Conservation (phyloP, 2,113 vertebrate species). For the Marmota flaviventris region DNA sequence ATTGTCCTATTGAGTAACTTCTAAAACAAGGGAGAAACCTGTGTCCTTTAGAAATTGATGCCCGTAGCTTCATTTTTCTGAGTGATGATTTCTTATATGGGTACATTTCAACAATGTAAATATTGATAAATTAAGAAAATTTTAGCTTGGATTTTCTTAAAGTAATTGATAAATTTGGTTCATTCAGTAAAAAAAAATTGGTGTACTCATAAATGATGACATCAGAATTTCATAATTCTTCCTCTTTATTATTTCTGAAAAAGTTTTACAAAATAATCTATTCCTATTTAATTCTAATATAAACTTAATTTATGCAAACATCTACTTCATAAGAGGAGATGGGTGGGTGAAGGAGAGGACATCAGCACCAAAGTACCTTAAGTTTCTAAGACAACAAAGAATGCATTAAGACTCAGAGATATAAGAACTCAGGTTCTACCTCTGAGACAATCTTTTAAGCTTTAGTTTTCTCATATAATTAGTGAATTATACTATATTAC, state of each 20-base stretch:
- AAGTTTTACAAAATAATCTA: neutral
- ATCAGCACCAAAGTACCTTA: neutral
- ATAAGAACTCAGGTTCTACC: neutral
- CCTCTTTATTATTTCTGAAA: conserved; percentile 13
- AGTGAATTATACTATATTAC: neutral
- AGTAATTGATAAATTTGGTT: neutral
- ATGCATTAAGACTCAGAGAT: neutral
- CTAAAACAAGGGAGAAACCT: conserved; percentile 5
- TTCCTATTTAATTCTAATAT: conserved; percentile 5
- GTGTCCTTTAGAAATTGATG: neutral
- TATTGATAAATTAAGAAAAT: neutral
- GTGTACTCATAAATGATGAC: neutral
- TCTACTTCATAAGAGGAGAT: neutral
- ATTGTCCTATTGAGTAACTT: neutral
- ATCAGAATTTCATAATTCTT: neutral
- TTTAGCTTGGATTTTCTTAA: neutral
- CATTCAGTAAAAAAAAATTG: neutral
- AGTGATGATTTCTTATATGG: neutral
- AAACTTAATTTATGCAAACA: neutral
- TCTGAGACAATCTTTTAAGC: neutral
- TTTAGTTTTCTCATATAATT: conserved; percentile 16
- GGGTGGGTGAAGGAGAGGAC: neutral
- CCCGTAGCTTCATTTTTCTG: neutral
- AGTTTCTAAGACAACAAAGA: neutral
- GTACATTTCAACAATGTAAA: neutral